These are phyloP conservation scores for Pseudobourletiella spinata DNA, from an alignment of 1,140 invertebrate genomes.

Conservation along the genomic window DNA sequence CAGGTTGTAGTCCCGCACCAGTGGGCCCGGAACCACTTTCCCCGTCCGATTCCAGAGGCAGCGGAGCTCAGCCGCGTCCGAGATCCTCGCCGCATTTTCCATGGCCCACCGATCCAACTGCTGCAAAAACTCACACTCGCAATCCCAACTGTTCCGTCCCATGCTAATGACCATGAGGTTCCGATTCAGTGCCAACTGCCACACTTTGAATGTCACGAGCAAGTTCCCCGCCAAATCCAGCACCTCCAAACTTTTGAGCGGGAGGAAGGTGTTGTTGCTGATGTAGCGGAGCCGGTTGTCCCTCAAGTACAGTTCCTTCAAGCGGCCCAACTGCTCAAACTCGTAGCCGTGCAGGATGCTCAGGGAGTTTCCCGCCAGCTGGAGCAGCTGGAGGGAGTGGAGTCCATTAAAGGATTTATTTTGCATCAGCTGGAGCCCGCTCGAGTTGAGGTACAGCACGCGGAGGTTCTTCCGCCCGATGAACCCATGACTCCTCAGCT, in stretches of 20 bases:
- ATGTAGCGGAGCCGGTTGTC: constrained; percentile 72
- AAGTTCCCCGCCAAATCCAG: constrained; percentile 75
- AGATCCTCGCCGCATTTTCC: constrained; percentile 64
- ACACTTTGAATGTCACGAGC: constrained; percentile 68
- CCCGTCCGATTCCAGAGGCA: constrained; percentile 44
- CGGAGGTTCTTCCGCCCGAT: constrained; percentile 84
- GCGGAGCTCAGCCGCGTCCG: constrained; percentile 65
- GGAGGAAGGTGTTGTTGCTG: constrained; percentile 67
- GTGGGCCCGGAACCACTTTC: constrained; percentile 16
- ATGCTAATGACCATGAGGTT: constrained; percentile 63
- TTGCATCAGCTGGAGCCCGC: constrained; percentile 72
- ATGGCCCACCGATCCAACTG: constrained; percentile 44
- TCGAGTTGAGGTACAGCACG: constrained; percentile 64
- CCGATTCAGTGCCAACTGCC: constrained; percentile 65
- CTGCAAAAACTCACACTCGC: constrained; percentile 79
- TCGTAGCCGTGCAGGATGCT: constrained; percentile 74
- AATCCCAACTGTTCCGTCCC: constrained; percentile 76
- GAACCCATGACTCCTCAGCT: constrained; percentile 77
- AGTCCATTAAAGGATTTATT: constrained; percentile 87
- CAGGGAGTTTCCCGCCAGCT: constrained; percentile 76
- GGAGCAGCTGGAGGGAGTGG: constrained; percentile 65
- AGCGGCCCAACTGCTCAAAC: constrained; percentile 69
- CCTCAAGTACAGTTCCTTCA: constrained; percentile 76
- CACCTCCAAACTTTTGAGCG: constrained; percentile 60
- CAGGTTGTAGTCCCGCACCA: constrained; percentile 26